Evolutionary conservation across 2,113 vertebrate genomes (phyloP).

Genomic region (Gracilinanus agilis): DNA sequence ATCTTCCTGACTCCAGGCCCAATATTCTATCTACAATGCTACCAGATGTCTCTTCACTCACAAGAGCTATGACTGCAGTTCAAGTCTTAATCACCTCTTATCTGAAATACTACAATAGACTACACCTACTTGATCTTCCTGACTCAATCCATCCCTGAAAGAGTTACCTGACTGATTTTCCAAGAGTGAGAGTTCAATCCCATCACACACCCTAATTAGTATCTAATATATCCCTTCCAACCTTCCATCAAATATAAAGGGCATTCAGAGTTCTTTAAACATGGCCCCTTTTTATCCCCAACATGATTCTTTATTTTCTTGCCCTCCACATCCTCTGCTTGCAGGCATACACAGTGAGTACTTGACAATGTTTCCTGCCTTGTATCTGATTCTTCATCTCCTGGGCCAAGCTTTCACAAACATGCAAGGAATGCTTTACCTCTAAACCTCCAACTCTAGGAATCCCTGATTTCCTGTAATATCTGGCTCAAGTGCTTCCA

Average conservation of each 20-base stretch:
- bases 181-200: neutral
- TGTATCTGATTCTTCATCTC: neutral
- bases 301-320: neutral
- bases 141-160: neutral
- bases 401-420: neutral
- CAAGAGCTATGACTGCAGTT: neutral
- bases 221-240: neutral
- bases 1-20: neutral
- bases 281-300: neutral
- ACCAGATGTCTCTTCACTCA: neutral
- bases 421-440: neutral
- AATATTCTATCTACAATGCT: neutral
- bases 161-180: neutral
- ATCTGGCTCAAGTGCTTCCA: neutral
- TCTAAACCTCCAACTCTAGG: neutral
- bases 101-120: neutral
- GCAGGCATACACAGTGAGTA: too few relatives aligned
- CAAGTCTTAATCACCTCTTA: neutral
- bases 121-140: neutral
- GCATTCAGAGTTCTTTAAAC: neutral
- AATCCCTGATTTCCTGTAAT: neutral
- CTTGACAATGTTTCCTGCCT: neutral
- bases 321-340: neutral
- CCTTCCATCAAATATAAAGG: neutral
- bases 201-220: neutral